Evolutionary conservation across 2,113 vertebrate species (phyloP).

Genomic region (Hydrolagus affinis): DNA sequence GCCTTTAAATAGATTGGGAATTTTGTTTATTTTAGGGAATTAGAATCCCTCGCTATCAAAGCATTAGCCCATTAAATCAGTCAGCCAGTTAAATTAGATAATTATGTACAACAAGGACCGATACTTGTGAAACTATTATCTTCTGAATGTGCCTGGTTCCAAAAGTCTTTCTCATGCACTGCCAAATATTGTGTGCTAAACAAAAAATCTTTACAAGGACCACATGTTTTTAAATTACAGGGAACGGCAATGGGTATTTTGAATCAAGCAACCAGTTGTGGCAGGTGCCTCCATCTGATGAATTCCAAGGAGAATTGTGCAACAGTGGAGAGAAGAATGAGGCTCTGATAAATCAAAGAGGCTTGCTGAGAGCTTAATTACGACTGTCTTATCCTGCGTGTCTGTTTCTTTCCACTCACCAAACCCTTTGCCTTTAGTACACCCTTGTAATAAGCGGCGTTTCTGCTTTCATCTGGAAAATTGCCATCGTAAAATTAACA

Average conservation of each 20-base stretch:
- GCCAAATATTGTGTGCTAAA: neutral
- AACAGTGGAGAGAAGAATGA: neutral
- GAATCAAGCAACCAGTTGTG: constrained; percentile 14
- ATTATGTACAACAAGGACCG: neutral
- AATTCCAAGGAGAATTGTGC: neutral
- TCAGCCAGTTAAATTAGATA: neutral
- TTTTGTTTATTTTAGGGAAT: neutral
- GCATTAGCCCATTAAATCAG: neutral
- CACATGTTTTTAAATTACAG: neutral
- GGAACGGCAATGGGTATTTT: neutral
- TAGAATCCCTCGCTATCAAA: neutral
- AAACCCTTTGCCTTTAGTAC: neutral
- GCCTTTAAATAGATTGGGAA: neutral
- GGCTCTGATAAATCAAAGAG: neutral
- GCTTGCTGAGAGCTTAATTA: constrained; percentile 3
- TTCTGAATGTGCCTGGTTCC: neutral
- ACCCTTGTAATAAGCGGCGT: neutral
- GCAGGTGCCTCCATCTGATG: neutral
- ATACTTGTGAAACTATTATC: neutral
- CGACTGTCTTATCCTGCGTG: neutral
- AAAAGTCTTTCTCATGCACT: neutral
- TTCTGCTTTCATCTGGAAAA: neutral
- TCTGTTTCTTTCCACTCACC: neutral
- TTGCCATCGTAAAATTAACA: neutral
- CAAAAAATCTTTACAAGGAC: neutral